These are phyloP conservation scores for Acholoe squamosa DNA, from an alignment of 2,888 invertebrate species.

Conservation along the genomic window DNA sequence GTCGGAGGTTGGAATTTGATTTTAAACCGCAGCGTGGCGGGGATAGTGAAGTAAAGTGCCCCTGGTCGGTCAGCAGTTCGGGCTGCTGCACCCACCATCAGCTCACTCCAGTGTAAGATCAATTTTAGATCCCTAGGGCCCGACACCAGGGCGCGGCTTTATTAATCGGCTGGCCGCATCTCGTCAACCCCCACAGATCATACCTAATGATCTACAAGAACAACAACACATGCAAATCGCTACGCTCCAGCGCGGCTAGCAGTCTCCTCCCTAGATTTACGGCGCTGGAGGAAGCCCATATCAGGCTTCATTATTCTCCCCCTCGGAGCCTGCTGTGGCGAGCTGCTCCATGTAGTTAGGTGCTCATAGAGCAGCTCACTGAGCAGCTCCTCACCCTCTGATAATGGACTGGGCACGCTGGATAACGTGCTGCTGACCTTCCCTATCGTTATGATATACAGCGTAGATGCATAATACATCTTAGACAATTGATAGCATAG, in stretches of 20 bases:
- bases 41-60: neutral
- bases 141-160: neutral
- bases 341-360: neutral
- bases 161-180: slow-evolving; percentile 29
- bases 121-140: slow-evolving; percentile 27
- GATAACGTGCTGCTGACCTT: neutral
- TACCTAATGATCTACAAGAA: slow-evolving; percentile 41
- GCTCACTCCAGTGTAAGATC: neutral
- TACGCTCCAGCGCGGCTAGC: neutral
- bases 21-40: neutral
- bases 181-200: slow-evolving; percentile 13
- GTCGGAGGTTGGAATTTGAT: slow-evolving; percentile 21
- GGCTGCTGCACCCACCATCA: neutral
- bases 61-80: neutral
- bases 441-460: no score
- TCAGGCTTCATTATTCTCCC: neutral
- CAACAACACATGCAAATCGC: slow-evolving; percentile 41
- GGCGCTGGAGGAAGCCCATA: neutral
- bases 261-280: neutral
- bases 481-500: no score
- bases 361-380: neutral
- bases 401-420: neutral
- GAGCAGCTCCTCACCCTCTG: neutral
- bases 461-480: no score
- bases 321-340: neutral